A percentile compares a stretch with the other conserved stretches of the same genome.
Evolutionary conservation across 2,888 invertebrate genomes (phyloP).

Genomic region (Lasioglossum vierecki): DNA sequence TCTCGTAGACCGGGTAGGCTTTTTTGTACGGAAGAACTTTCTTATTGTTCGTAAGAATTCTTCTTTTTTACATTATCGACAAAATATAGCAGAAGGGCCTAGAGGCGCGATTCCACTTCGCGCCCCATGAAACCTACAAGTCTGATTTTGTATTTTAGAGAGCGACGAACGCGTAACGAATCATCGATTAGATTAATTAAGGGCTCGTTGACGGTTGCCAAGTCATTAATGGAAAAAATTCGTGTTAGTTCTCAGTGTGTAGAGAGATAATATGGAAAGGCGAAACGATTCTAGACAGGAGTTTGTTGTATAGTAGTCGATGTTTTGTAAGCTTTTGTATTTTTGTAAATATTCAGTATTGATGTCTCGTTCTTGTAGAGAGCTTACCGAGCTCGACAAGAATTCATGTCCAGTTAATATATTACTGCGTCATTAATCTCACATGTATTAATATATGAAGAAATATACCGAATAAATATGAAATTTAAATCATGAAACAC

Average conservation of each 20-base stretch:
- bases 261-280: constrained; percentile 30
- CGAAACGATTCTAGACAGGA: constrained; percentile 49
- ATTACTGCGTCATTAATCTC: constrained; percentile 67
- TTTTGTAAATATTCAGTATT: constrained; percentile 82
- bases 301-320: constrained; percentile 76
- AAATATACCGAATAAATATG: constrained; percentile 66
- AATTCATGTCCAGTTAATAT: constrained; percentile 72
- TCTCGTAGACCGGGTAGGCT: constrained; percentile 4
- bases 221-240: constrained; percentile 25
- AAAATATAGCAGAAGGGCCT: constrained; percentile 50
- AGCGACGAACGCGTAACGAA: constrained; percentile 14
- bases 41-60: neutral
- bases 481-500: constrained; percentile 23
- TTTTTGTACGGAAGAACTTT: constrained; percentile 6
- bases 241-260: constrained; percentile 59
- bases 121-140: constrained; percentile 65
- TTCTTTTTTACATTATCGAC: constrained; percentile 10
- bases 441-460: constrained; percentile 69
- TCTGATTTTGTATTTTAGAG: constrained; percentile 69
- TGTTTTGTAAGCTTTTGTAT: constrained; percentile 83
- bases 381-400: constrained; percentile 41
- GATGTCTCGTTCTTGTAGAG: constrained; percentile 60
- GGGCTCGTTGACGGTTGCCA: constrained; percentile 27
- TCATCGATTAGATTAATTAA: constrained; percentile 36
- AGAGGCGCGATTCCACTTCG: constrained; percentile 27